Conservation (phyloP, 23 tunicate species). For the Trididemnum clinides region DNA sequence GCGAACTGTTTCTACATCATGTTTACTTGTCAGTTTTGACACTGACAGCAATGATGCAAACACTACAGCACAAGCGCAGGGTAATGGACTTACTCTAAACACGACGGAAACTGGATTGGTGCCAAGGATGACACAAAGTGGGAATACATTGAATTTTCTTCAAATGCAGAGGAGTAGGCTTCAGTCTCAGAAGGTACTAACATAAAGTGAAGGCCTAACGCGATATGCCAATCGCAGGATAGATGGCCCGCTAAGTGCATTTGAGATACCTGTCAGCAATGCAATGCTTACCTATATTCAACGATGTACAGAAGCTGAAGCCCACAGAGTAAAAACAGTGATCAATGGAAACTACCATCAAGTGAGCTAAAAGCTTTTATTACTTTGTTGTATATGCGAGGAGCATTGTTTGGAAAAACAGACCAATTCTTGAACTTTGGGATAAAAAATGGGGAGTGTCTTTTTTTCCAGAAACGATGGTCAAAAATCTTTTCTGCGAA, state of each 20-base stretch:
- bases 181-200: background rate
- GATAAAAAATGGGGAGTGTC: slow-evolving; percentile 16
- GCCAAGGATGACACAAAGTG: background rate
- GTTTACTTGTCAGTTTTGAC: too few species aligned
- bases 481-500: background rate
- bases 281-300: slow-evolving; percentile 6
- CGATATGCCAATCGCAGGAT: slow-evolving; percentile 1
- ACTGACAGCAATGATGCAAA: background rate
- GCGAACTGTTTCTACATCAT: too few species aligned
- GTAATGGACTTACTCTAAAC: background rate
- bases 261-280: slow-evolving; percentile 8
- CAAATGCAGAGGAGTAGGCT: background rate
- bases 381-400: slow-evolving; percentile 10
- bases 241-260: too few species aligned
- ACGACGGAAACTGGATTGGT: background rate
- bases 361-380: slow-evolving; percentile 24
- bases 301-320: too few species aligned
- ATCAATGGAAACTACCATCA: slow-evolving; percentile 13
- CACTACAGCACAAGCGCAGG: too few species aligned
- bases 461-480: background rate
- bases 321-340: slow-evolving; percentile 16
- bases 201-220: background rate
- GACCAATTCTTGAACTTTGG: slow-evolving; percentile 20
- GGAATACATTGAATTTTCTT: too few species aligned
- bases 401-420: slow-evolving; percentile 21